These are phyloP conservation scores for Danaus plexippus DNA, from an alignment of 1,140 invertebrate genomes.

Conservation along the genomic window DNA sequence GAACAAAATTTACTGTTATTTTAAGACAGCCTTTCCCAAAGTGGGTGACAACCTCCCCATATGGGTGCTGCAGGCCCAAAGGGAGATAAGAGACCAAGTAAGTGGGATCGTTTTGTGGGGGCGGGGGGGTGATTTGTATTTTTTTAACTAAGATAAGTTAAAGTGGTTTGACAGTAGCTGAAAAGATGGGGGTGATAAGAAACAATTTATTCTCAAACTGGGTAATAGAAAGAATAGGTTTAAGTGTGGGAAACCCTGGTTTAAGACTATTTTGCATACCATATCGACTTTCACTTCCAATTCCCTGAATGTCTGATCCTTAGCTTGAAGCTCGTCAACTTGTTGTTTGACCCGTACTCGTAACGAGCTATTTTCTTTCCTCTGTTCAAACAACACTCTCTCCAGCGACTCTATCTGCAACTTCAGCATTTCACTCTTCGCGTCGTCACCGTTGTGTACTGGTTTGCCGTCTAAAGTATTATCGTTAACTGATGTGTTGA, in stretches of 20 bases:
- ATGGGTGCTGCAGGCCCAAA: too few relatives aligned
- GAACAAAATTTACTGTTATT: too few relatives aligned
- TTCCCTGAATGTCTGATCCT: conserved; percentile 58
- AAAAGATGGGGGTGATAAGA: not conserved
- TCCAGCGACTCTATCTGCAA: conserved; percentile 56
- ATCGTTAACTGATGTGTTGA: too few relatives aligned
- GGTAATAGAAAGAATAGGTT: too few relatives aligned
- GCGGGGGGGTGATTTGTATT: too few relatives aligned
- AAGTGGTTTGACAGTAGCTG: not conserved
- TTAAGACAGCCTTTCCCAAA: too few relatives aligned
- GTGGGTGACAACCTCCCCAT: too few relatives aligned
- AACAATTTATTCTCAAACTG: not conserved
- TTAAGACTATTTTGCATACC: conserved; percentile 34
- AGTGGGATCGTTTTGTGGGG: too few relatives aligned
- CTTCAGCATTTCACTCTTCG: conserved; percentile 40
- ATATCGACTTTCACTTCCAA: conserved; percentile 57
- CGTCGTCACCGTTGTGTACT: conserved; percentile 14
- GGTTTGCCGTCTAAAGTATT: too few relatives aligned
- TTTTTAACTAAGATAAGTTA: not conserved
- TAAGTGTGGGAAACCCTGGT: too few relatives aligned
- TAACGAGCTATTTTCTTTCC: conserved; percentile 45
- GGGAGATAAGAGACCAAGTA: too few relatives aligned
- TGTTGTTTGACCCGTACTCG: conserved; percentile 50
- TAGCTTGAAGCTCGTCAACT: conserved; percentile 46
- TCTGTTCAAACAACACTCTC: conserved; percentile 45